A percentile compares a stretch with the other conserved stretches of the same genome.
Evolutionary conservation across 1,140 invertebrate genomes (phyloP).

Genomic region (Zaprionus vittiger): DNA sequence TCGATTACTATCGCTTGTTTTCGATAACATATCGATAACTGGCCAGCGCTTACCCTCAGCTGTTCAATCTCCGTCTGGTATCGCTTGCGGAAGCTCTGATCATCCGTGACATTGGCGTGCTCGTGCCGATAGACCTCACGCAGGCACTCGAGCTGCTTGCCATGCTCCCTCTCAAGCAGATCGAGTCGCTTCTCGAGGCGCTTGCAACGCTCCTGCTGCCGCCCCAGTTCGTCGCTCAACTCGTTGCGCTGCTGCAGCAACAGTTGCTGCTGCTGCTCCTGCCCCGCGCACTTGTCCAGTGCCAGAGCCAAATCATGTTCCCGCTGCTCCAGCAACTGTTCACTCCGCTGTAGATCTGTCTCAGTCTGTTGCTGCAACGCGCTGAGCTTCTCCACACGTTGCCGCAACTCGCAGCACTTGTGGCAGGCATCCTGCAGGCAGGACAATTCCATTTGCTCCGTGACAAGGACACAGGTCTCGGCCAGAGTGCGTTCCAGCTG

Average conservation of each 20-base stretch:
- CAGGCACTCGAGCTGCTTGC: constrained; percentile 90
- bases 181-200: constrained; percentile 89
- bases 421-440: constrained; percentile 84
- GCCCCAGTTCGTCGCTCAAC: constrained; percentile 85
- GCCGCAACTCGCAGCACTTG: constrained; percentile 84
- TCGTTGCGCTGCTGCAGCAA: constrained; percentile 73
- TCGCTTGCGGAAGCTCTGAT: constrained; percentile 89
- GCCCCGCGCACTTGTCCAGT: constrained; percentile 67
- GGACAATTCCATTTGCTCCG: constrained; percentile 72
- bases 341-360: constrained; percentile 69
- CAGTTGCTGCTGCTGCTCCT: constrained; percentile 72
- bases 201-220: constrained; percentile 87
- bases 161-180: constrained; percentile 90
- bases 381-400: constrained; percentile 70
- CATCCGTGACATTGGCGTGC: constrained; percentile 84
- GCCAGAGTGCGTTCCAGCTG: constrained; percentile 87
- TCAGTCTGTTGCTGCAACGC: constrained; percentile 63
- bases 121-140: constrained; percentile 89
- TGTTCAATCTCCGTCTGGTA: constrained; percentile 95
- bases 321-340: constrained; percentile 71
- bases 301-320: constrained; percentile 72
- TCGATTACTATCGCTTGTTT: background rate
- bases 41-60: constrained; percentile 86
- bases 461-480: constrained; percentile 85
- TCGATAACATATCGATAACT: background rate